Evolutionary conservation across 1,140 invertebrate genomes (phyloP), one percentile per base, ranked within the genome.

Genomic region (Heliconius congener): DNA sequence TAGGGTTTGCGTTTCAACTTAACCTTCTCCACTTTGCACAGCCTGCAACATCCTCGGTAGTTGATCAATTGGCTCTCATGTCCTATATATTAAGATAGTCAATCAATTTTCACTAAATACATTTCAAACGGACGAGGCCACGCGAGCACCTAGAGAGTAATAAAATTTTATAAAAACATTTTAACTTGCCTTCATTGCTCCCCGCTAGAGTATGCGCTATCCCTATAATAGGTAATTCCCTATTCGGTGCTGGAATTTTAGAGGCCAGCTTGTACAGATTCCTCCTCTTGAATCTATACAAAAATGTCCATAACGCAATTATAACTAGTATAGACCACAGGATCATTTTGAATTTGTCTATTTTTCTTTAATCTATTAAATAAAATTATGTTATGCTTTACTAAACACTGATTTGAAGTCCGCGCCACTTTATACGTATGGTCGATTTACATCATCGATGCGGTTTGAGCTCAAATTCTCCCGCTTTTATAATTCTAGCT

Each of bases 241-340:
- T 55, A 0, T 81, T 73, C 3, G 82, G 76, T 0, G 73, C 57
- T 1, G 87, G 82, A 34, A 91, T 75, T 2, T 71, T 73, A 0
- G 86, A 72, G 30, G 91, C 91, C 52, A 93, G 74, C 34, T 86
- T 78, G 39, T 91, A 88, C 89, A 93, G 87, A 39, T 81, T 81
- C 73, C 89, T 81, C 71, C 90, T 88, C 42, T 81, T 87, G 74
- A 84, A 89, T 71, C 87, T 85, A 39, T 85, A 91, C 23, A 83
- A 37, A 16, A 85, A 66, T 13, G 76, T 71, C 87, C 90, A 91
- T 57, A 86, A 37, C 57, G 86, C 76, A 8, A 82, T 6, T 73
- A 87, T 80, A n/a, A 81, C 13, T 19, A 90, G 18, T 9, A 89
- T 66, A 57, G 85, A 82, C 80, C 73, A 86, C 74, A 86, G 19